These are phyloP conservation scores for Prinia subflava DNA, from an alignment of 2,113 vertebrate species.

Conservation along the genomic window DNA sequence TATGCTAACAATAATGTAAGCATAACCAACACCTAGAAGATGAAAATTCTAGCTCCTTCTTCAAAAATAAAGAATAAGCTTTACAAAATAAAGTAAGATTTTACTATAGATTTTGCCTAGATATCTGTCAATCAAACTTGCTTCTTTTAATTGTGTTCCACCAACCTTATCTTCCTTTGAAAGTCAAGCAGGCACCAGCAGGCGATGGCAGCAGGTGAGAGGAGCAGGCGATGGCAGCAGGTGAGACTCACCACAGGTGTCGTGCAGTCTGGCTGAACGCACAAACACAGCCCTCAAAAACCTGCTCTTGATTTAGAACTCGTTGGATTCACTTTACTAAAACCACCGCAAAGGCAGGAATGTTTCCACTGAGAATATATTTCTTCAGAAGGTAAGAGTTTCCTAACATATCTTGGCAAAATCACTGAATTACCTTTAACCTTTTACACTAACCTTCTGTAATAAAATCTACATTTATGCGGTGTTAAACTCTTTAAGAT, in stretches of 20 bases:
- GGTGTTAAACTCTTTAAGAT: background rate
- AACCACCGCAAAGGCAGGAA: background rate
- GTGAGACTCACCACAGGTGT: background rate
- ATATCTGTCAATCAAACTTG: background rate
- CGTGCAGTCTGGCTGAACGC: background rate
- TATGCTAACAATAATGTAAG: background rate
- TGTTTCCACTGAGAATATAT: background rate
- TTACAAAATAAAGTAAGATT: background rate
- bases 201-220: slow-evolving; percentile 26
- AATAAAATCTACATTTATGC: background rate
- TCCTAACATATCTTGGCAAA: background rate
- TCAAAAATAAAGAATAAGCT: background rate
- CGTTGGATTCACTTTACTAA: background rate
- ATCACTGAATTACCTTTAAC: background rate
- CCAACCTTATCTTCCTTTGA: slow-evolving; percentile 4
- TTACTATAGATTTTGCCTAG: background rate
- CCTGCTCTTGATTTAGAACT: background rate
- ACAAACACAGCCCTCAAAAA: background rate
- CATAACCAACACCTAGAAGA: background rate
- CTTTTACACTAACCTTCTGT: background rate
- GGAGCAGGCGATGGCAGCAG: slow-evolving; percentile 21
- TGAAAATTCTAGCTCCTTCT: background rate
- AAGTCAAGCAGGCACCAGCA: slow-evolving; percentile 32
- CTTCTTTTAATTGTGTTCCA: background rate
- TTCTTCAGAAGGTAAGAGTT: background rate